Evolutionary conservation across 2,888 invertebrate genomes (phyloP).

Genomic region (Eupithecia subfuscata): DNA sequence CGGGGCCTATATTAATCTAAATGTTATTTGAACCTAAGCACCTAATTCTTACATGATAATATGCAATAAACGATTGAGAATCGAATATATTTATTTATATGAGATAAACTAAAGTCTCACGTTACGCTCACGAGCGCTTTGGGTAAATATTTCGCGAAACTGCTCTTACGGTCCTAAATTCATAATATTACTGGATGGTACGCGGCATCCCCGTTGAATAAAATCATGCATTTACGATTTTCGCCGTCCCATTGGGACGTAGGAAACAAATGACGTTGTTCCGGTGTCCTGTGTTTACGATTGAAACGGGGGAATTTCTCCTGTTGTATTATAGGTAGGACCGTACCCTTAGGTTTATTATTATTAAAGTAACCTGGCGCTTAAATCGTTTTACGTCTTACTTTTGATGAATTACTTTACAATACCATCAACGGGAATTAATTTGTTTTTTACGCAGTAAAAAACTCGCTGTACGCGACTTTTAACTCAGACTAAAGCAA

Average conservation of each 20-base stretch:
- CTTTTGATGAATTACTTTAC: slow-evolving; percentile 15
- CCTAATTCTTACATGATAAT: not conserved
- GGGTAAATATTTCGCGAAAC: slow-evolving; percentile 18
- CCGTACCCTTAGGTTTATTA: slow-evolving; percentile 21
- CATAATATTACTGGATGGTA: slow-evolving; percentile 33
- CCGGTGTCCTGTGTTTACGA: slow-evolving; percentile 44
- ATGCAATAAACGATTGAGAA: not conserved
- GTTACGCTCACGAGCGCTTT: slow-evolving; percentile 18
- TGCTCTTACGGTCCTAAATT: slow-evolving; percentile 34
- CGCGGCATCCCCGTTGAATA: slow-evolving; percentile 39
- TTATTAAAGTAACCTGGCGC: slow-evolving; percentile 7
- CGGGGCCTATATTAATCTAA: not conserved
- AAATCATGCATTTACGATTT: slow-evolving; percentile 45
- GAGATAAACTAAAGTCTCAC: slow-evolving; percentile 20
- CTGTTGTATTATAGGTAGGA: slow-evolving; percentile 37
- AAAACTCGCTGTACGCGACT: slow-evolving; percentile 15
- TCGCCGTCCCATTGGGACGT: slow-evolving; percentile 42
- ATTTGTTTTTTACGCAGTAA: not conserved
- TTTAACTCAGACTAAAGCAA: slow-evolving; percentile 49
- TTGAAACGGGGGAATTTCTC: slow-evolving; percentile 41
- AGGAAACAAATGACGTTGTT: slow-evolving; percentile 48
- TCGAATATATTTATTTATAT: slow-evolving; percentile 36
- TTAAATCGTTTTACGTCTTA: slow-evolving; percentile 6
- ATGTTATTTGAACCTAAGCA: not conserved
- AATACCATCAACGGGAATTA: not conserved